These are phyloP conservation scores for Eurois occulta DNA, from an alignment of 2,888 invertebrate genomes.

Conservation along the genomic window DNA sequence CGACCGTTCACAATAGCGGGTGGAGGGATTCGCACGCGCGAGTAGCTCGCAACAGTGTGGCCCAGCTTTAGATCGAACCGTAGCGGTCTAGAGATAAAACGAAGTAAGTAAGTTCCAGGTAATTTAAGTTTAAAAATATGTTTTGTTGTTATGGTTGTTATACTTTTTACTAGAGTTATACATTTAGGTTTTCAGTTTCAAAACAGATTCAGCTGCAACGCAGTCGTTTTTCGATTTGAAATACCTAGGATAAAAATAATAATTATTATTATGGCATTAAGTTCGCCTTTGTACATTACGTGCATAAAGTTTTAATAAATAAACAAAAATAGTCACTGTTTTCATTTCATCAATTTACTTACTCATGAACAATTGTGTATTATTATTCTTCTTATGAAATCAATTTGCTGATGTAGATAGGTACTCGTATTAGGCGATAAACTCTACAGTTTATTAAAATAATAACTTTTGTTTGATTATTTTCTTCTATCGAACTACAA, in stretches of 20 bases:
- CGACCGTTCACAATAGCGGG: constrained; percentile 76
- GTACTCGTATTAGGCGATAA: background rate
- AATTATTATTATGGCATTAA: too few species aligned
- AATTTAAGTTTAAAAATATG: too few species aligned
- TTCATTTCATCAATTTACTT: too few species aligned
- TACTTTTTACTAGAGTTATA: background rate
- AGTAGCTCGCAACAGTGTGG: constrained; percentile 74
- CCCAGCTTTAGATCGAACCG: constrained; percentile 69
- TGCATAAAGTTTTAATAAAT: too few species aligned
- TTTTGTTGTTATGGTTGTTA: background rate
- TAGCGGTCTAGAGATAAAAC: constrained; percentile 30
- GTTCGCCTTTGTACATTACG: too few species aligned
- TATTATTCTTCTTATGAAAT: constrained; percentile 13
- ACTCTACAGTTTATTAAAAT: background rate
- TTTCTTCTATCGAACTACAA: background rate
- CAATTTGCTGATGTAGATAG: constrained; percentile 22
- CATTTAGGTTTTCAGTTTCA: background rate
- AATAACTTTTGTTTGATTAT: background rate
- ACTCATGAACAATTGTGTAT: too few species aligned
- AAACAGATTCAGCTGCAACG: background rate
- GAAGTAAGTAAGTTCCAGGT: constrained; percentile 49
- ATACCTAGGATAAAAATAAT: too few species aligned
- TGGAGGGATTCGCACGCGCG: constrained; percentile 79
- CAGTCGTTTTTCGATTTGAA: background rate
- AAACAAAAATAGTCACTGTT: too few species aligned